Evolutionary conservation across 2,797 vertebrate species (phyloP).

Genomic region (Rhincodon typus): DNA sequence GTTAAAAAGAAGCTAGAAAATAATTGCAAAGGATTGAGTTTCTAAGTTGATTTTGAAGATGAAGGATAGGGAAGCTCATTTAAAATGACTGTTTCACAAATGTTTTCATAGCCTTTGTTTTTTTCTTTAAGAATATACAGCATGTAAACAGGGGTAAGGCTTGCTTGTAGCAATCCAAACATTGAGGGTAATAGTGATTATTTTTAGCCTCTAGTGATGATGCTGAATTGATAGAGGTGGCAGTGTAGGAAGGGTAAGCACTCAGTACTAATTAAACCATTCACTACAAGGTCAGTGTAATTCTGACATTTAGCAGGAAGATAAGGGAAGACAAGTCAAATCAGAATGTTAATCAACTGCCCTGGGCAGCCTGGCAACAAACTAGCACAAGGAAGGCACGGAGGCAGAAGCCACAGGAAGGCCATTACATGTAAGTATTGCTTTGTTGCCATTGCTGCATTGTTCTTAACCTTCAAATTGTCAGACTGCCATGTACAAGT

Average conservation of each 20-base stretch:
- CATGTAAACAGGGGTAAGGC: not conserved
- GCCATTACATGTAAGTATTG: conserved; percentile 81
- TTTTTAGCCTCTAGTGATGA: not conserved
- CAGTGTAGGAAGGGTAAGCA: conserved; percentile 54
- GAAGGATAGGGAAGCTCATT: not conserved
- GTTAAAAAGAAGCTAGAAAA: not conserved
- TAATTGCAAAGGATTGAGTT: not conserved
- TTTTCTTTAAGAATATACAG: not conserved
- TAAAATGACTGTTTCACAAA: not conserved
- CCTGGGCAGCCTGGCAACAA: conserved; percentile 75
- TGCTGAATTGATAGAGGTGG: conserved; percentile 24
- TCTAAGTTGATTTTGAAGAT: not conserved
- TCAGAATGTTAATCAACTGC: conserved; percentile 71
- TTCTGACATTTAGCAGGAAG: conserved; percentile 96
- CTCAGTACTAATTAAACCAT: conserved; percentile 86
- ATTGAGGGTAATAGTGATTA: not conserved
- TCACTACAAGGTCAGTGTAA: conserved; percentile 78
- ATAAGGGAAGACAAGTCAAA: conserved; percentile 86
- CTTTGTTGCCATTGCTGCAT: conserved; percentile 66
- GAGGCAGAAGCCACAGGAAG: conserved; percentile 69
- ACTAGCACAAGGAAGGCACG: conserved; percentile 74
- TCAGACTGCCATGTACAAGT: not conserved
- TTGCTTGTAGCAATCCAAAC: not conserved
- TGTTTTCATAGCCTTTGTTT: not conserved
- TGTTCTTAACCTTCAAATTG: conserved; percentile 66